Percentiles rank a stretch among this genome's conserved stretches.
Evolutionary conservation across 2,888 invertebrate species (phyloP).

Genomic region (Eupithecia centaureata): DNA sequence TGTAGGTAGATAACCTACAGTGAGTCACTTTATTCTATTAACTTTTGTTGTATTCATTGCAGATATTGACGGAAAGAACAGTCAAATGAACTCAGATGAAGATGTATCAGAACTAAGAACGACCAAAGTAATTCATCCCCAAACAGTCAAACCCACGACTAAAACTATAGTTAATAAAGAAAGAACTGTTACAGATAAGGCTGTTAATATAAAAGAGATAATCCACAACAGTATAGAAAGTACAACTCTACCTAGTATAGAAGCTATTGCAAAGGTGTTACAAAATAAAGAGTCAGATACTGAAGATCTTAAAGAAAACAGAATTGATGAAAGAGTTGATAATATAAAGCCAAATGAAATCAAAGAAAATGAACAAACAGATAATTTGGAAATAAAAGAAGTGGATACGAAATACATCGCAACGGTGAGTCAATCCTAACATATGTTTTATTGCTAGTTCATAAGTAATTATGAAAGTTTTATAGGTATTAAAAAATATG

Average conservation of each 20-base stretch:
- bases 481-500: background rate
- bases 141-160: background rate
- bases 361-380: constrained; percentile 18
- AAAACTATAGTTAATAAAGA: background rate
- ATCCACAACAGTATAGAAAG: constrained; percentile 21
- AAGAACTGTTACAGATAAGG: background rate
- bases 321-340: constrained; percentile 12
- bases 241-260: background rate
- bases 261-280: constrained; percentile 10
- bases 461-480: background rate
- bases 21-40: background rate
- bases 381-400: constrained; percentile 38
- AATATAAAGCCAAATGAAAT: background rate
- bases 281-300: background rate
- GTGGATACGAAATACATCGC: constrained; percentile 40
- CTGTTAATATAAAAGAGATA: constrained; percentile 11
- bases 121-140: background rate
- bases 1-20: background rate
- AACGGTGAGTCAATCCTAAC: background rate
- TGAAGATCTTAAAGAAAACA: constrained; percentile 11
- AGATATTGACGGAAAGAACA: constrained; percentile 70
- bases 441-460: background rate
- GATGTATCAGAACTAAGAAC: constrained; percentile 4
- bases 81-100: constrained; percentile 44
- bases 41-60: background rate